phyloP scores from a whole-genome alignment of 2,113 vertebrate genomes.

The Phylloscopus trochiloides region DNA sequence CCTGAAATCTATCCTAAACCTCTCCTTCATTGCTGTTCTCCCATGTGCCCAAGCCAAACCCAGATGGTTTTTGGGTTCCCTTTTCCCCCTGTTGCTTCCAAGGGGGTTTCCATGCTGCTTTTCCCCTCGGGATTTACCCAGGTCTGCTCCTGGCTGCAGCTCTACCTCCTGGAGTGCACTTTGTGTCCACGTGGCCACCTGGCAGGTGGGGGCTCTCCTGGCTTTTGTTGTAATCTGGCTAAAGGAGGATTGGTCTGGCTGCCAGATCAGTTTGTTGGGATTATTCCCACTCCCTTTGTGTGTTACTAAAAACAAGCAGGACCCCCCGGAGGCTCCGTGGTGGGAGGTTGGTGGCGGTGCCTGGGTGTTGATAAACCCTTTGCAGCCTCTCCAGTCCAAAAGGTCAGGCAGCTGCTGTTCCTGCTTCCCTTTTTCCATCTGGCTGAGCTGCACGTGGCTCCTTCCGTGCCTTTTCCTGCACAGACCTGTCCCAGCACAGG shows the following conservation, averaged over 20 bases:
- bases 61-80: background rate
- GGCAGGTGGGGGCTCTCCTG: background rate
- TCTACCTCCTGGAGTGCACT: background rate
- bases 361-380: background rate
- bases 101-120: background rate
- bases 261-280: background rate
- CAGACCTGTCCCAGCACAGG: accelerated
- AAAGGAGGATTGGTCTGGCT: background rate
- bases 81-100: background rate
- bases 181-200: background rate
- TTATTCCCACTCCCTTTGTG: background rate
- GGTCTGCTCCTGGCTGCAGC: accelerated
- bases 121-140: accelerated
- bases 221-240: background rate
- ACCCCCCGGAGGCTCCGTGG: background rate
- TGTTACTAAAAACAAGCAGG: background rate
- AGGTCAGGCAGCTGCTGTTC: background rate
- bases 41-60: background rate
- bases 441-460: background rate
- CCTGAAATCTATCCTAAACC: background rate
- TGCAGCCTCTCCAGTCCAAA: background rate
- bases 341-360: background rate
- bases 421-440: background rate
- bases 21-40: background rate
- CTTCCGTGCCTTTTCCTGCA: accelerated